phyloP scores from a whole-genome alignment of 2,797 vertebrate species.

The Trematomus bernacchii region DNA sequence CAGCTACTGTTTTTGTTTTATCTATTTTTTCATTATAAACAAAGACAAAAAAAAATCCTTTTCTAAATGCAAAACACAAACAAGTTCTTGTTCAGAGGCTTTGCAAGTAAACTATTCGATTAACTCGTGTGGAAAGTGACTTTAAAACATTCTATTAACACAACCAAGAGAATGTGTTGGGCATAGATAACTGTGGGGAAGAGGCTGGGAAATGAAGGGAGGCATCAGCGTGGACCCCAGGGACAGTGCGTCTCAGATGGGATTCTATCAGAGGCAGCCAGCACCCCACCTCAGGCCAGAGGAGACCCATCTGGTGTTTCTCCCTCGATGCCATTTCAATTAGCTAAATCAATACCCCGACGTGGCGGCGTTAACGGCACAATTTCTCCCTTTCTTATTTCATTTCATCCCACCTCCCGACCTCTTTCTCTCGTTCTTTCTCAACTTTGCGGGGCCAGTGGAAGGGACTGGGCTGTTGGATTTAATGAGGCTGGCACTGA shows the following conservation, averaged over 20 bases:
- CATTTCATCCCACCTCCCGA: slow-evolving; percentile 80
- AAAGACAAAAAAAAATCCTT: neutral
- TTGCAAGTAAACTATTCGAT: slow-evolving; percentile 17
- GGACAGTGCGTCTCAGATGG: slow-evolving; percentile 74
- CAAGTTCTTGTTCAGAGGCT: slow-evolving; percentile 12
- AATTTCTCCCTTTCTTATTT: slow-evolving; percentile 79
- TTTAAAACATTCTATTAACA: slow-evolving; percentile 49
- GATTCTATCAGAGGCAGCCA: slow-evolving; percentile 77
- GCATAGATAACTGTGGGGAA: slow-evolving; percentile 65
- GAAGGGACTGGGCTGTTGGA: slow-evolving; percentile 67
- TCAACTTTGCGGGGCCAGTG: slow-evolving; percentile 70
- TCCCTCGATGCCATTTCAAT: slow-evolving; percentile 84
- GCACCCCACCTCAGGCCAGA: slow-evolving; percentile 77
- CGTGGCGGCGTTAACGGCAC: slow-evolving; percentile 65
- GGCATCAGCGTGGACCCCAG: slow-evolving; percentile 69
- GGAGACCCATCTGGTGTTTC: slow-evolving; percentile 80
- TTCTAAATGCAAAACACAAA: slow-evolving; percentile 12
- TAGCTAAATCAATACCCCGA: slow-evolving; percentile 83
- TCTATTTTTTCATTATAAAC: neutral
- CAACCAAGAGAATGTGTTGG: slow-evolving; percentile 62
- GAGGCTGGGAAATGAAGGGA: slow-evolving; percentile 55
- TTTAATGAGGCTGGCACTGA: slow-evolving; percentile 83
- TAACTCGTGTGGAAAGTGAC: slow-evolving; percentile 39
- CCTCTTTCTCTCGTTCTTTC: slow-evolving; percentile 72
- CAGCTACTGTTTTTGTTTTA: neutral